These are phyloP conservation scores for Gambusia yucatana DNA, from an alignment of 2,797 vertebrate species.

Conservation along the genomic window DNA sequence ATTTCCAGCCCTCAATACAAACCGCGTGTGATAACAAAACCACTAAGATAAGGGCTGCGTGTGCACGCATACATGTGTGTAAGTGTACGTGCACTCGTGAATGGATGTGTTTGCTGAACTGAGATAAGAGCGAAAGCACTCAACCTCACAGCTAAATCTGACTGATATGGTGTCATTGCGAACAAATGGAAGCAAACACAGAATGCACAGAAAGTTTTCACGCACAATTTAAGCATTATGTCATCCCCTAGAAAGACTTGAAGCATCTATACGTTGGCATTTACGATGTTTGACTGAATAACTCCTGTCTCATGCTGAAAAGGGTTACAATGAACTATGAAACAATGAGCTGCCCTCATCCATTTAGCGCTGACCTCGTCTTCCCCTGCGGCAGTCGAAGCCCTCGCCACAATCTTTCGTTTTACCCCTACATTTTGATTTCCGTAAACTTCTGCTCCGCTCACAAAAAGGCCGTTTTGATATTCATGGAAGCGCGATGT, in stretches of 20 bases:
- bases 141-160: conserved; percentile 64
- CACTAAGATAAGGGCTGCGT: conserved; percentile 44
- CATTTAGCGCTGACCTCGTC: conserved; percentile 45
- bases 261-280: conserved; percentile 56
- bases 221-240: conserved; percentile 32
- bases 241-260: conserved; percentile 50
- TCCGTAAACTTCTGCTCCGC: conserved; percentile 44
- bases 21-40: conserved; percentile 55
- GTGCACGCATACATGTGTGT: conserved; percentile 2
- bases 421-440: conserved; percentile 39
- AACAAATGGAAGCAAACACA: conserved; percentile 43
- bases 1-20: conserved; percentile 58
- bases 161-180: conserved; percentile 62
- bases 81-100: conserved; percentile 9
- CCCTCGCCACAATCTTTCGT: conserved; percentile 11
- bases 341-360: conserved; percentile 49
- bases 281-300: conserved; percentile 52
- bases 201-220: conserved; percentile 14
- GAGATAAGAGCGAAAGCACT: conserved; percentile 78
- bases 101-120: conserved; percentile 39
- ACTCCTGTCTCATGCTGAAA: conserved; percentile 40
- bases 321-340: conserved; percentile 39
- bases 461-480: conserved; percentile 43
- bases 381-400: conserved; percentile 26
- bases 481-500: conserved; percentile 51